phyloP scores from a whole-genome alignment of 23 tunicate genomes.

The Ascidia mentula region DNA sequence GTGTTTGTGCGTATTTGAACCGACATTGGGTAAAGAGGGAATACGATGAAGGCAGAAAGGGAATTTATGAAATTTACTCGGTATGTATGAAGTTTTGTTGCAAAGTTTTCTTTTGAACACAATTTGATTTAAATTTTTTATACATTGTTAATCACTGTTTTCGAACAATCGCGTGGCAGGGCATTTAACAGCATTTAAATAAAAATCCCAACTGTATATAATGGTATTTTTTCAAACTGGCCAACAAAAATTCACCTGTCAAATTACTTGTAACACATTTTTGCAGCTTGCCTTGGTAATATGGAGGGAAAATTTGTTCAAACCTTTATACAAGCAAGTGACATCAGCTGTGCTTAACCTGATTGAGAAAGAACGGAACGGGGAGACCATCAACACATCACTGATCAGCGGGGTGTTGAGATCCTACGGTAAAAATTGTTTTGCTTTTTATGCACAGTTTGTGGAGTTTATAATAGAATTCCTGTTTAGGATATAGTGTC shows the following conservation, averaged over 20 bases:
- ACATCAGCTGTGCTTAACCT: slow-evolving; percentile 89
- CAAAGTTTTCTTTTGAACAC: no score
- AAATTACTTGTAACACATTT: no score
- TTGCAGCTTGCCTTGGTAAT: slow-evolving; percentile 74
- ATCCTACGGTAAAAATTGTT: slow-evolving; percentile 77
- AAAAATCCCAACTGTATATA: no score
- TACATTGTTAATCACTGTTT: no score
- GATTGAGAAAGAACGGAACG: slow-evolving; percentile 95
- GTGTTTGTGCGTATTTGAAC: slow-evolving; percentile 89
- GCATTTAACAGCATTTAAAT: no score
- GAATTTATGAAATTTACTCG: slow-evolving; percentile 83
- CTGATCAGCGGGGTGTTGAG: slow-evolving; percentile 79
- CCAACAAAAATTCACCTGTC: no score
- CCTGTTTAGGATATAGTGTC: no score
- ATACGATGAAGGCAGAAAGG: slow-evolving; percentile 87
- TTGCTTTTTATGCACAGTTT: background rate
- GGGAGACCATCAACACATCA: slow-evolving; percentile 91
- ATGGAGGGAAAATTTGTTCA: slow-evolving; percentile 83
- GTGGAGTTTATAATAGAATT: background rate
- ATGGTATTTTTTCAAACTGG: no score
- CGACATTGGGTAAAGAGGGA: slow-evolving; percentile 97
- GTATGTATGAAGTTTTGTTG: slow-evolving; percentile 43
- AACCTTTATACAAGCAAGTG: slow-evolving; percentile 83
- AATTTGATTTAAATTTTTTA: no score
- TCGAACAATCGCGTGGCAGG: no score